Evolutionary conservation across 2,888 invertebrate genomes (phyloP), one percentile per base, ranked within the genome.

Genomic region (Cataglyphis cursor): DNA sequence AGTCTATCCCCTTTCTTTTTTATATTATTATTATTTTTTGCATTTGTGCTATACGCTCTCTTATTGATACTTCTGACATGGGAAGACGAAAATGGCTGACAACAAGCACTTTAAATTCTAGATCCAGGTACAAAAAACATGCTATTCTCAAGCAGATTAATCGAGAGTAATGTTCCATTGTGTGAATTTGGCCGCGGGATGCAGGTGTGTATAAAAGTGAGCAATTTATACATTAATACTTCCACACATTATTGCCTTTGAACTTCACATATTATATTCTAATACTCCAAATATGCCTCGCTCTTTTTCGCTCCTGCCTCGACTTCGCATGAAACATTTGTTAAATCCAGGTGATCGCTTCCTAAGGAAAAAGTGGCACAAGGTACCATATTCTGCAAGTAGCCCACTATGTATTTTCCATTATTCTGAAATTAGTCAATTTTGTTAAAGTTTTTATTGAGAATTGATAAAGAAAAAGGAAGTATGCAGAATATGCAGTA

Each of bases 51-150:
- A 73, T 78, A 75, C 54, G 59, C 78, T 88, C 70, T 84, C 72
- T 84, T 87, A 72, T 66, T 74, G 54, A 61, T 89, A 84, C 44
- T 76, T 86, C 88, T 85, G 64, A 89, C 87, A 73, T 86, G 87
- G 92, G 93, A 92, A 92, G 92, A 92, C 92, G 88, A 90, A 72
- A 90, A 90, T 92, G 89, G 88, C 89, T 89, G 89, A 89, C 85
- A 76, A 72, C 41, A 83, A 89, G 80, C 85, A 80, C 81, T 84
- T 85, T 68, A 80, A 73, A 76, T 64, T 85, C 80, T 85, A 85
- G 57, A 65, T 75, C 82, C 81, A 87, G 85, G 82, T 88, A 90
- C 82, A 86, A 90, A 89, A 89, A 80, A 73, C 85, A 88, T 57
- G 74, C 73, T 38, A 44, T 64, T 86, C 74, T 86, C 78, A 78